Evolutionary conservation across 23 tunicate species (phyloP).

Genomic region (Diplosoma virens): DNA sequence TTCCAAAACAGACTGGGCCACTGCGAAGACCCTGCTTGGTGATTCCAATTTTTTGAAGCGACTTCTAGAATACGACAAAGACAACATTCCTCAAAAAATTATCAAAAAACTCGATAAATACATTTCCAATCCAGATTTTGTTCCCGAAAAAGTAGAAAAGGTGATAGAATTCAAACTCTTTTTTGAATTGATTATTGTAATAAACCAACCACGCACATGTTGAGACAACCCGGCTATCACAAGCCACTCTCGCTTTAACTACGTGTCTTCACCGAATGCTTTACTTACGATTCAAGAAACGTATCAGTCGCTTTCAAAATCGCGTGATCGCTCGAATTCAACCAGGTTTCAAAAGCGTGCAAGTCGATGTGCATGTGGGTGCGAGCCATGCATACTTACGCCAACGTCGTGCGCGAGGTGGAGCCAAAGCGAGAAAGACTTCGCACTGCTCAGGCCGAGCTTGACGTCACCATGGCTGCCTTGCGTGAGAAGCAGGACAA

Average conservation of each 20-base stretch:
- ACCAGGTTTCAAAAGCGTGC: constrained; percentile 97
- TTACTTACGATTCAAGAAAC: too few species aligned
- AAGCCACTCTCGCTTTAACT: too few species aligned
- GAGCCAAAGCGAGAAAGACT: constrained; percentile 93
- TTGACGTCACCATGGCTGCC: constrained; percentile 85
- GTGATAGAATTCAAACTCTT: neutral
- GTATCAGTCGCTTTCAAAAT: too few species aligned
- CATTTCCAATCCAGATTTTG: constrained; percentile 84
- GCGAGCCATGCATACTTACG: constrained; percentile 95
- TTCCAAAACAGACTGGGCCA: constrained; percentile 90
- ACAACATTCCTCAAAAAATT: constrained; percentile 72
- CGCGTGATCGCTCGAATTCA: too few species aligned
- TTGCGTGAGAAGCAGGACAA: constrained; percentile 92
- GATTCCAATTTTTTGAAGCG: constrained; percentile 87
- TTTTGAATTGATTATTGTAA: neutral
- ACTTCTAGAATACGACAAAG: constrained; percentile 89
- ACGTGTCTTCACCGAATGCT: too few species aligned
- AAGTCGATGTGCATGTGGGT: constrained; percentile 99
- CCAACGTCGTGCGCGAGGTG: constrained; percentile 92
- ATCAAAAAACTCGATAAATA: constrained; percentile 81
- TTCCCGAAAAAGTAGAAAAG: constrained; percentile 95
- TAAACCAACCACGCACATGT: too few species aligned
- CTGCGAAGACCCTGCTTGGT: constrained; percentile 79
- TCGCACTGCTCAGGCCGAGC: constrained; percentile 88
- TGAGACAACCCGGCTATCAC: too few species aligned